These are phyloP conservation scores for Acridotheres tristis DNA, from an alignment of 2,797 vertebrate genomes.

Conservation along the genomic window DNA sequence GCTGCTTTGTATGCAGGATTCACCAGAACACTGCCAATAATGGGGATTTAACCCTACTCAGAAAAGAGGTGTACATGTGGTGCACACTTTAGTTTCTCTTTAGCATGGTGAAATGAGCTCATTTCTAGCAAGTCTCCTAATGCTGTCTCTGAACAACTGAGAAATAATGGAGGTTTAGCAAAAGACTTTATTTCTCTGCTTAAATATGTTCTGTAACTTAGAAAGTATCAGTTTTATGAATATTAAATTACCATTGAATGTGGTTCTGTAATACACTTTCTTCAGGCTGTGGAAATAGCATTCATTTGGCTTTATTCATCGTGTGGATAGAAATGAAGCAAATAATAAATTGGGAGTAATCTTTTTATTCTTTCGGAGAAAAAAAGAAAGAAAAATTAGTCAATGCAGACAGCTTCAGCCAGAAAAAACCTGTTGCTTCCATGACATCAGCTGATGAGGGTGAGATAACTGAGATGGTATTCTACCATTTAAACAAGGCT, in stretches of 20 bases:
- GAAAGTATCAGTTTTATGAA: not conserved
- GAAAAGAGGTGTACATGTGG: not conserved
- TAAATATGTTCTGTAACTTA: slow-evolving; percentile 20
- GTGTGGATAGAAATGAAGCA: not conserved
- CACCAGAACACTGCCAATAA: not conserved
- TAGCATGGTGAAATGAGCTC: not conserved
- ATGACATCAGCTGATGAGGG: not conserved
- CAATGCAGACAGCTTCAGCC: not conserved
- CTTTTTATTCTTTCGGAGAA: not conserved
- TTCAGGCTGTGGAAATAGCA: not conserved
- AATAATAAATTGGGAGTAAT: not conserved
- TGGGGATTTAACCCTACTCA: not conserved
- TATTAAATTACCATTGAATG: slow-evolving; percentile 8
- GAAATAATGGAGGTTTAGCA: not conserved
- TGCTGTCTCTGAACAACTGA: not conserved
- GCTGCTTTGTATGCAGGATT: slow-evolving; percentile 10
- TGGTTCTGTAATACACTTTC: not conserved
- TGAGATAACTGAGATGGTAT: not conserved
- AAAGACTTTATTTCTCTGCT: not conserved
- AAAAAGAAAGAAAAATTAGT: not conserved
- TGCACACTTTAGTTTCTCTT: not conserved
- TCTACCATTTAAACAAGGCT: not conserved
- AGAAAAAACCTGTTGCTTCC: not conserved
- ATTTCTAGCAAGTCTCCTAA: not conserved
- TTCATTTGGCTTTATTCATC: not conserved